Base-by-base conservation (phyloP, 2,113 vertebrate genomes). In the Cyanoliseus patagonus region DNA sequence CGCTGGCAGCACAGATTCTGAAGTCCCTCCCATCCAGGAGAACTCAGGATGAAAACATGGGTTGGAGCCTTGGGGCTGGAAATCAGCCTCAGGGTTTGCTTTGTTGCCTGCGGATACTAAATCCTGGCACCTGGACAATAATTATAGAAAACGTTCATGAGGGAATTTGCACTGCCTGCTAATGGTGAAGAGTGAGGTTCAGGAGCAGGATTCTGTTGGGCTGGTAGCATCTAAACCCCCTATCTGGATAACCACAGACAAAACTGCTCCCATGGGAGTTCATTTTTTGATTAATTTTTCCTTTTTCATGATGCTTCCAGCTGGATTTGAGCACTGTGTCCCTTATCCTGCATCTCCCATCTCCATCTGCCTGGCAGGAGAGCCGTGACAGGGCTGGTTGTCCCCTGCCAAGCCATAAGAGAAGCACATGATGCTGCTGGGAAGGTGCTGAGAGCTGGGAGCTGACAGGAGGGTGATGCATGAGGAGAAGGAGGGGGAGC, bases 401-500 rank as follows among this genome's bases (percentile, higher is more conserved):
- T 55, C 35, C 61, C 49, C 15, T 61, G 61, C 47, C 33, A n/a
- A 74, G 69, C 30, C 2, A 9, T 19, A 53, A 10, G n/a, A 39
- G 52, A 39, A 69, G 44, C 3, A 4, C 7, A 33, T 1, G 10
- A 46, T 62, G 46, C 33, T 51, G 46, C 22, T 0, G 8, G 64
- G 53, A 55, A 63, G 49, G 31, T 30, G 53, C 42, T 35, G 46
- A 33, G 72, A 20, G 46, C 70, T 47, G 83, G 83, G 89, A 76
- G 69, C 72, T 55, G 72, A 68, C 64, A 81, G 79, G 13, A 76
- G 39, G 82, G 81, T 11, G 94, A 96, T 97, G 94, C 80, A 47
- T 87, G 18, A 88, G 95, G 80, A 81, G 82, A 53, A 82, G 53
- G 75, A 91, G 51, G 47, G 18, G 31, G 4, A 52, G 61, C 69